A percentile compares a stretch with the other conserved stretches of the same genome.
Evolutionary conservation across 2,797 vertebrate species (phyloP).

Genomic region (Benthosema pterotum): DNA sequence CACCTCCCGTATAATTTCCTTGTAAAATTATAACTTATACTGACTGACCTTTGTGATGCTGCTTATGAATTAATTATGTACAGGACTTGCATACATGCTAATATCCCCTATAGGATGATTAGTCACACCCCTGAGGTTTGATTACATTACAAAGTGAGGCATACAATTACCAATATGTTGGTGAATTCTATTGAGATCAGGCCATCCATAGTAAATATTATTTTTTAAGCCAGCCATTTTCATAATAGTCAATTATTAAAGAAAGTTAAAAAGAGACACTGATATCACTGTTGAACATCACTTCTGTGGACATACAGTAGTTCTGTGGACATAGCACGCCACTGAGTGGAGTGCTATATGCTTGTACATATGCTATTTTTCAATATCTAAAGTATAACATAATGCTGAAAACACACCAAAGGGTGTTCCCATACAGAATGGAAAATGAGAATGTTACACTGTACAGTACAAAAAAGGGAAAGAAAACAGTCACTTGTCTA

Average conservation of each 20-base stretch:
- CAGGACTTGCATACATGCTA: conserved; percentile 14
- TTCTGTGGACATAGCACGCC: too few relatives aligned
- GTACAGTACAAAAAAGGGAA: too few relatives aligned
- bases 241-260: conserved; percentile 17
- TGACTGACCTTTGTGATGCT: conserved; percentile 15
- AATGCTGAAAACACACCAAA: too few relatives aligned
- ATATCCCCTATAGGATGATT: conserved; percentile 32
- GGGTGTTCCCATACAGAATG: too few relatives aligned
- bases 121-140: conserved; percentile 39
- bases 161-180: conserved; percentile 40
- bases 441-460: too few relatives aligned
- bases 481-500: neutral
- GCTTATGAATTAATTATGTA: conserved; percentile 28
- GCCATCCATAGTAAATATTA: conserved; percentile 13
- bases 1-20: neutral
- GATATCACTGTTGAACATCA: too few relatives aligned
- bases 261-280: neutral
- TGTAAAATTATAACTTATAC: conserved; percentile 14
- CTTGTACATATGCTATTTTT: too few relatives aligned
- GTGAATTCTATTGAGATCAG: conserved; percentile 17
- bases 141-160: conserved; percentile 33
- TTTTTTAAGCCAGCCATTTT: conserved; percentile 21
- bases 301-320: too few relatives aligned
- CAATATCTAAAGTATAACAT: too few relatives aligned
- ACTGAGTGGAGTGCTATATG: too few relatives aligned